Percentiles rank a stretch among this genome's conserved stretches.
Evolutionary conservation across 1,140 invertebrate genomes (phyloP).

Genomic region (Drosophila willistoni): DNA sequence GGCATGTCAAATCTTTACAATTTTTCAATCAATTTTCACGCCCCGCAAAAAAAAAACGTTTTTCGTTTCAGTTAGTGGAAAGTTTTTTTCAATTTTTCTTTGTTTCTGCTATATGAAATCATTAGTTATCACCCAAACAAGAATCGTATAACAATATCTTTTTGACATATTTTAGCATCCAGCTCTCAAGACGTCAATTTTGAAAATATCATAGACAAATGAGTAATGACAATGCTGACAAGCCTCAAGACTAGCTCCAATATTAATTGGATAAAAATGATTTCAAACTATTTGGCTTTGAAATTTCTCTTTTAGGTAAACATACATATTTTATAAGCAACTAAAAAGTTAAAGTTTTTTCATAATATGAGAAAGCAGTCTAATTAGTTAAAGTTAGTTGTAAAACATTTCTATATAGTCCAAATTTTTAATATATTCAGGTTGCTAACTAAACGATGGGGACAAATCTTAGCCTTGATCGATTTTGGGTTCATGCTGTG

Average conservation of each 20-base stretch:
- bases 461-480: too few relatives aligned
- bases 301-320: neutral
- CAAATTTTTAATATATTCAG: too few relatives aligned
- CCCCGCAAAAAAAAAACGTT: conserved; percentile 4
- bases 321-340: neutral
- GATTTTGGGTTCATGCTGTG: too few relatives aligned
- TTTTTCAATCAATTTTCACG: conserved; percentile 69
- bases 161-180: too few relatives aligned
- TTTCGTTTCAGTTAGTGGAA: conserved; percentile 32
- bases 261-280: neutral
- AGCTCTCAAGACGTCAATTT: neutral
- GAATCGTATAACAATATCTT: conserved; percentile 5
- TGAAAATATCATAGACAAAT: neutral
- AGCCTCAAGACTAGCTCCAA: neutral
- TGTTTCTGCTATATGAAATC: neutral
- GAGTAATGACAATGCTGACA: conserved; percentile 2
- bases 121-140: conserved; percentile 18
- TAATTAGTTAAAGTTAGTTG: too few relatives aligned
- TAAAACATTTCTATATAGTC: too few relatives aligned
- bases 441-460: too few relatives aligned
- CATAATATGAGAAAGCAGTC: too few relatives aligned
- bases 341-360: neutral
- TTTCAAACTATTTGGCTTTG: neutral
- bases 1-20: conserved; percentile 74
- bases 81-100: neutral